Evolutionary conservation across 2,888 invertebrate genomes (phyloP), one percentile per base, ranked within the genome.

Genomic region (Celastrina argiolus): DNA sequence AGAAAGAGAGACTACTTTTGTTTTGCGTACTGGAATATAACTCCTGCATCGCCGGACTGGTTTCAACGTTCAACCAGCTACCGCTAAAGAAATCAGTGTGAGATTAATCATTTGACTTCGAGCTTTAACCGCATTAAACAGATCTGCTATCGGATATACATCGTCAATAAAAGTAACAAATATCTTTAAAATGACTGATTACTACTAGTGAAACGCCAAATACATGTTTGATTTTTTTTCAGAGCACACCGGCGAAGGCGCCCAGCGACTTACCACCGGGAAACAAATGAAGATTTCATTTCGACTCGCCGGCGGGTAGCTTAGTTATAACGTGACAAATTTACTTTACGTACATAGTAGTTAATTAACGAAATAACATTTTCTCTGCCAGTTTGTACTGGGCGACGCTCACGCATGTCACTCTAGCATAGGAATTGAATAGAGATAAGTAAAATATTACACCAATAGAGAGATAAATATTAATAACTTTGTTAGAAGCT

Each of bases 391-490:
- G 45, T 51, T 31, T 39, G 45, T 39, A 67, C 36, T 56, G 39
- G 65, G 68, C 71, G 69, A 64, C 67, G 63, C 59, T 67, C 69
- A 64, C 74, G 81, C 80, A 80, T 79, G 81, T 79, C 82, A 79
- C 78, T 80, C 77, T 87, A 88, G 84, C 76, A 79, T 90, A 89
- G 90, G 90, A 91, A 90, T 90, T 91, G 89, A 90, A 82, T 89
- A 88, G 87, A 63, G 77, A 75, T 88, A 89, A 88, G 88, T 82
- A 81, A 85, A 86, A 79, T 79, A 77, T 81, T 83, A 88, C 86
- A 87, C 86, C 84, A 84, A 86, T 87, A 87, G 82, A 83, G 77
- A 78, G 80, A 82, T 81, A 77, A 74, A 74, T 69, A 75, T 69
- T 76, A 78, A 81, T 81, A 78, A 81, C 83, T 87, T 87, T 82